These are phyloP conservation scores for Lagopus leucura DNA, from an alignment of 2,113 vertebrate genomes.

Conservation along the genomic window DNA sequence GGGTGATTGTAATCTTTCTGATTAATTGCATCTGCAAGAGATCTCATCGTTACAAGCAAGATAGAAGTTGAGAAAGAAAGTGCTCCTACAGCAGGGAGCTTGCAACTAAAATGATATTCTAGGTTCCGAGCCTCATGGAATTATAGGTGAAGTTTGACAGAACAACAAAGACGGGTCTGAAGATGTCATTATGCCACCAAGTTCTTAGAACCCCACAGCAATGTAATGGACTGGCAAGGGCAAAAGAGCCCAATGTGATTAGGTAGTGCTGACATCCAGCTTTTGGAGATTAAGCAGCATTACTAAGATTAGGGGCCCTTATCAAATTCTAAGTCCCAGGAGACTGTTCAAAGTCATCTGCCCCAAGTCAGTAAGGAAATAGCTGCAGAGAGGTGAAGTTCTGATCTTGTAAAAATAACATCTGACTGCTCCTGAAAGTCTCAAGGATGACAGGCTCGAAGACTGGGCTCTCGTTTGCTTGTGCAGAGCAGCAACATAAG, in stretches of 20 bases:
- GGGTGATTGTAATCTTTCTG: constrained; percentile 67
- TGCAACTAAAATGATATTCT: constrained; percentile 5
- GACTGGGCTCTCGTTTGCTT: neutral
- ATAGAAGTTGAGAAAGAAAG: constrained; percentile 36
- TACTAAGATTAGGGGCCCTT: neutral
- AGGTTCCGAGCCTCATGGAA: neutral
- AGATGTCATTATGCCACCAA: constrained; percentile 43
- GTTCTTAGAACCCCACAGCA: constrained; percentile 18
- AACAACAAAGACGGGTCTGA: constrained; percentile 11
- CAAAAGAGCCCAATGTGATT: neutral
- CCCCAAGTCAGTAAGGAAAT: neutral
- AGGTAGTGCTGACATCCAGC: constrained; percentile 49
- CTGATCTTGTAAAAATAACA: constrained; percentile 22
- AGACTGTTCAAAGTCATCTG: constrained; percentile 4
- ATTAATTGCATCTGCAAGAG: constrained; percentile 63
- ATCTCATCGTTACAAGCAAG: constrained; percentile 46
- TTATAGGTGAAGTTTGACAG: neutral
- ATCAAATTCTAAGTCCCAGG: neutral
- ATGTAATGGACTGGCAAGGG: neutral
- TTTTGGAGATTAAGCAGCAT: constrained; percentile 39
- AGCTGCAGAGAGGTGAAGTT: constrained; percentile 23
- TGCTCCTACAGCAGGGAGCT: neutral
- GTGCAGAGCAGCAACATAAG: neutral
- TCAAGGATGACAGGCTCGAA: neutral
- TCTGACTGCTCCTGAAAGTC: neutral